Evolutionary conservation across 1,140 invertebrate species (phyloP).

Genomic region (Wiebesia pumilae): DNA sequence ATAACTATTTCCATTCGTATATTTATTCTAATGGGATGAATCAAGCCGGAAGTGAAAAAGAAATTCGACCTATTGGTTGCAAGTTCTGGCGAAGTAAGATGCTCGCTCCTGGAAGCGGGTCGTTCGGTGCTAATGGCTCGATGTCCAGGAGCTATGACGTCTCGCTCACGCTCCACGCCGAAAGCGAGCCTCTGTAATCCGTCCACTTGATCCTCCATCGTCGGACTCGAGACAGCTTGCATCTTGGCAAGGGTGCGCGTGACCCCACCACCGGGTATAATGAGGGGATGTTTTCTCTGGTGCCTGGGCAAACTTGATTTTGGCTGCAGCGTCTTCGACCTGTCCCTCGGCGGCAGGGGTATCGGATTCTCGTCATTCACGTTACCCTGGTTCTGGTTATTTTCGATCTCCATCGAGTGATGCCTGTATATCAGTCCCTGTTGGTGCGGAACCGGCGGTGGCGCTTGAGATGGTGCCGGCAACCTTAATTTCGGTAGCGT

Average conservation of each 20-base stretch:
- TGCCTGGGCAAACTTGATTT: conserved; percentile 83
- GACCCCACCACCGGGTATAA: conserved; percentile 82
- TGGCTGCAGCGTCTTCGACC: conserved; percentile 80
- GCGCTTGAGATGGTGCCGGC: conserved; percentile 60
- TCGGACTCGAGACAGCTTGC: conserved; percentile 67
- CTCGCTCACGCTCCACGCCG: background rate
- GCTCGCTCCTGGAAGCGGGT: background rate
- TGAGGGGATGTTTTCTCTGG: conserved; percentile 90
- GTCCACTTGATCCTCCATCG: conserved; percentile 67
- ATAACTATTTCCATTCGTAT: no score
- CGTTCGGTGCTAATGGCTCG: background rate
- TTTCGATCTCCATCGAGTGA: conserved; percentile 68
- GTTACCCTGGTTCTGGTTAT: conserved; percentile 71
- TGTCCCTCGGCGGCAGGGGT: conserved; percentile 89
- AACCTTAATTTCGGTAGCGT: conserved; percentile 69
- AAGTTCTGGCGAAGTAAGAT: conserved; percentile 33
- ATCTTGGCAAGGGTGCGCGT: conserved; percentile 80
- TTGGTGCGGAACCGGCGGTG: conserved; percentile 59
- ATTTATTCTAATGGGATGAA: no score
- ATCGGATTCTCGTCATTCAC: conserved; percentile 81
- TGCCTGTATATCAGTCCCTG: conserved; percentile 61
- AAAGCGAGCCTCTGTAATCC: conserved; percentile 54
- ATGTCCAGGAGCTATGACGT: background rate
- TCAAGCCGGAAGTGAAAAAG: background rate
- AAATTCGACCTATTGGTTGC: conserved; percentile 62